phyloP scores from a whole-genome alignment of 2,113 vertebrate species.

The Oplegnathus fasciatus region DNA sequence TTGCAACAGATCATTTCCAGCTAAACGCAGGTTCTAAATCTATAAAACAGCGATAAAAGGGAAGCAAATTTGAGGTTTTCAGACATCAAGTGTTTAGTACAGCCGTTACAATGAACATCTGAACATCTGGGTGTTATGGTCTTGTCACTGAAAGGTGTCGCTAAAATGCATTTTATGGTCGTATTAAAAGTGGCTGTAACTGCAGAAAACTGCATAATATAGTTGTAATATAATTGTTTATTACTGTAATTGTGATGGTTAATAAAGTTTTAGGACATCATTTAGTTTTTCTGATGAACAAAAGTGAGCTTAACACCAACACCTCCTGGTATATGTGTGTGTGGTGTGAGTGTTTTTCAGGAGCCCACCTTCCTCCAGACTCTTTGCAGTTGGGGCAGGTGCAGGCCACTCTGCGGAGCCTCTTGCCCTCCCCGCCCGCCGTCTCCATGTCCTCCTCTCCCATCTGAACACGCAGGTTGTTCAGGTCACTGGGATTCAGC shows the following conservation, averaged over 20 bases:
- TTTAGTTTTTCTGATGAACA: not conserved
- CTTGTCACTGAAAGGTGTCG: not conserved
- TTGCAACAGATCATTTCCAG: not conserved
- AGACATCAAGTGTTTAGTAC: not conserved
- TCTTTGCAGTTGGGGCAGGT: conserved; percentile 99
- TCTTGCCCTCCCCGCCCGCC: conserved; percentile 93
- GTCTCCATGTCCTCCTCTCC: conserved; percentile 94
- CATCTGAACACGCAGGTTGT: conserved; percentile 93
- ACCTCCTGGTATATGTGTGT: not conserved
- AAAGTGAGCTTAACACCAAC: too few relatives aligned
- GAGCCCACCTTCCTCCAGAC: conserved; percentile 93
- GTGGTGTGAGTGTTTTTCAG: not conserved
- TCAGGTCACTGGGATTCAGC: conserved; percentile 95
- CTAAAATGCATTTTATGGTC: not conserved
- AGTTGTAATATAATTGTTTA: not conserved
- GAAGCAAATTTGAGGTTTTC: not conserved
- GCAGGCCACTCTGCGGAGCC: conserved; percentile 96
- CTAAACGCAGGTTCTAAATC: not conserved
- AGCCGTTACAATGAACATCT: not conserved
- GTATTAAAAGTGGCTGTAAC: not conserved
- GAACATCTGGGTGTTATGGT: not conserved
- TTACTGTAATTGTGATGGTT: not conserved
- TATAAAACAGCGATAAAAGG: not conserved
- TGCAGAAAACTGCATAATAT: not conserved
- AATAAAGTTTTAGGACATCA: not conserved